Evolutionary conservation across 1,140 invertebrate genomes (phyloP).

Genomic region (Pseudomyrmex sp.): DNA sequence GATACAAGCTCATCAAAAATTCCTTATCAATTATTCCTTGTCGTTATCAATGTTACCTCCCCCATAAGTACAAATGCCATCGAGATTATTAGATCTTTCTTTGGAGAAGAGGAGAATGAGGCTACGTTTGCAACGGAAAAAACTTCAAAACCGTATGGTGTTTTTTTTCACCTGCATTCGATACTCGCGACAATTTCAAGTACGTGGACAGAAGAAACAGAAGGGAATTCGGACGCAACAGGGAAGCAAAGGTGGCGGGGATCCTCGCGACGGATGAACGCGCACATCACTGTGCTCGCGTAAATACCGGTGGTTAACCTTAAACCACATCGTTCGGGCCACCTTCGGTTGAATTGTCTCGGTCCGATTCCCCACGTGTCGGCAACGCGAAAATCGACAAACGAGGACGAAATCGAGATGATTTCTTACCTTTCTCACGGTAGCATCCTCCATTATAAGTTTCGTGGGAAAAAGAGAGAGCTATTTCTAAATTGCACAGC

Average conservation of each 20-base stretch:
- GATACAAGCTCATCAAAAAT: too few species aligned
- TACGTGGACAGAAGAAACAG: background rate
- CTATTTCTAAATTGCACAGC: conserved; percentile 76
- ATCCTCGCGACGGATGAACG: background rate
- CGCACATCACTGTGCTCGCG: background rate
- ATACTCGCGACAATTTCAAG: background rate
- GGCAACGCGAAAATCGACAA: background rate
- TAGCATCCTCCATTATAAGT: conserved; percentile 80
- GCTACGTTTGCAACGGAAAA: background rate
- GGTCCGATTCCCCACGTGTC: too few species aligned
- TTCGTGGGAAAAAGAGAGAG: conserved; percentile 72
- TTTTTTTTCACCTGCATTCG: background rate
- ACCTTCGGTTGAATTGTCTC: background rate
- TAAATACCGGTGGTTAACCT: conserved; percentile 77
- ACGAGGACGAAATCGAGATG: background rate
- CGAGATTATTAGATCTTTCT: too few species aligned
- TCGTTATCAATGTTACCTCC: too few species aligned
- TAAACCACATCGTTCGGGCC: conserved; percentile 44
- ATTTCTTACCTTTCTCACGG: conserved; percentile 79
- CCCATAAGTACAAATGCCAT: background rate
- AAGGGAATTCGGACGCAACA: background rate
- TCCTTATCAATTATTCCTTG: too few species aligned
- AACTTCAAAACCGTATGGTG: conserved; percentile 20
- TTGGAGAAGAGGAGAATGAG: background rate
- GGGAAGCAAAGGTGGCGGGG: too few species aligned